Evolutionary conservation across 2,797 vertebrate species (phyloP).

Genomic region (Nyctibius grandis): DNA sequence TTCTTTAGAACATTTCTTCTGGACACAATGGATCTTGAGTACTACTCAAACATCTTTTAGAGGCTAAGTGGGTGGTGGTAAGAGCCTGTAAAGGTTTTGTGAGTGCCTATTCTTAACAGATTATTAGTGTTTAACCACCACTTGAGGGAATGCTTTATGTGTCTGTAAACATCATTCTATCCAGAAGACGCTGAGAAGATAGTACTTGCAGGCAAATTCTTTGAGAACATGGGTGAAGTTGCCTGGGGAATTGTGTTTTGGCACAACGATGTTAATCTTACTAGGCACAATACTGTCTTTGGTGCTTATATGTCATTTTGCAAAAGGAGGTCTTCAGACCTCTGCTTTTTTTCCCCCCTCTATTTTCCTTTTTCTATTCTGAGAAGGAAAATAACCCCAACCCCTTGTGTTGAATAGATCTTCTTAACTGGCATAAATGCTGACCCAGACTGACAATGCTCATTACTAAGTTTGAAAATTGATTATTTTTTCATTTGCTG

Average conservation of each 20-base stretch:
- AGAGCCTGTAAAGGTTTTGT: conserved; percentile 9
- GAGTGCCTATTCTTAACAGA: not conserved
- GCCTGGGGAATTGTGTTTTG: not conserved
- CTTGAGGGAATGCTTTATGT: not conserved
- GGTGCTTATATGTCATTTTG: not conserved
- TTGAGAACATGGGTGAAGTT: not conserved
- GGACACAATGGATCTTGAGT: not conserved
- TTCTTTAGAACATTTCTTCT: not conserved
- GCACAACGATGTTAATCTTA: not conserved
- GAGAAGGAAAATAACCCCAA: not conserved
- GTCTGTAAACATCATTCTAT: not conserved
- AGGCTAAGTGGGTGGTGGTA: not conserved
- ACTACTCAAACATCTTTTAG: not conserved
- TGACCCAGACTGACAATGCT: not conserved
- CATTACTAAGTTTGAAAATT: not conserved
- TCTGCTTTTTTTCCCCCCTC: not conserved
- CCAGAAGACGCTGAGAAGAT: not conserved
- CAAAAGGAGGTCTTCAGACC: not conserved
- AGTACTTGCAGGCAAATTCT: conserved; percentile 3
- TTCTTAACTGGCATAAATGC: not conserved
- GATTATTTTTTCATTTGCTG: not conserved
- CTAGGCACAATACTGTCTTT: not conserved
- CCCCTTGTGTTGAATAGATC: not conserved
- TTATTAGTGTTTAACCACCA: not conserved
- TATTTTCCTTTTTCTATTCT: not conserved